Evolutionary conservation across 2,797 vertebrate genomes (phyloP), one percentile per base, ranked within the genome.

Genomic region (Neosilurus mollespiculum): DNA sequence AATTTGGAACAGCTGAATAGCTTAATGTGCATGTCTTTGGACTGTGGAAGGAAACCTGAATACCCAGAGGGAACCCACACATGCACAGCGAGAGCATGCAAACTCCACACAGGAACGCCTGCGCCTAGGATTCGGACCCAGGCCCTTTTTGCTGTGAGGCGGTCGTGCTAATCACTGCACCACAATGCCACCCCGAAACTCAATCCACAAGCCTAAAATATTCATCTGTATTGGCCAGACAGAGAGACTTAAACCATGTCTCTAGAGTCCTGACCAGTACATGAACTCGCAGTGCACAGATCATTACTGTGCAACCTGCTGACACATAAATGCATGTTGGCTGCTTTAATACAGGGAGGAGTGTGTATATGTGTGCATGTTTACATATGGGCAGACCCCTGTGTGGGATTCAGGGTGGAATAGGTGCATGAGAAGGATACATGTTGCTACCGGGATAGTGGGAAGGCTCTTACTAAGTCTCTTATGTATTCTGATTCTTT

Each of bases 281-380:
- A 88, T 93, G 92, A 94, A 93, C 92, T 94, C 91, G 85, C 92
- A 85, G 58, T 59, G 88, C 91, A 91, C 82, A 85, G 89, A 87
- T 93, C 92, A 90, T 92, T 92, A 90, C 89, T 83, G 90, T 88
- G 84, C 61, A 80, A 78, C 85, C 91, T 71, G 73, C 90, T 92
- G 90, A 90, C 89, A 92, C 86, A 88, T 78, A 83, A 76, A 73
- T 34, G 69, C 81, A 84, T 83, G 65, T 58, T 85, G 72, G 72
- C 71, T 20, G 67, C 78, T 59, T 83, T 86, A 82, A 51, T 85
- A 82, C 84, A 67, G 78, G 80, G 85, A 15, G n/a, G 49, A 85
- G 84, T 82, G 73, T 72, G 78, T 66, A 6, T 16, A 8, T 20
- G 67, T 88, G 88, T 85, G 88, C 86, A 84, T 62, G 77, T 87